Conservation (phyloP, 2,797 vertebrate genomes). For the Rhinogobio ventralis region DNA sequence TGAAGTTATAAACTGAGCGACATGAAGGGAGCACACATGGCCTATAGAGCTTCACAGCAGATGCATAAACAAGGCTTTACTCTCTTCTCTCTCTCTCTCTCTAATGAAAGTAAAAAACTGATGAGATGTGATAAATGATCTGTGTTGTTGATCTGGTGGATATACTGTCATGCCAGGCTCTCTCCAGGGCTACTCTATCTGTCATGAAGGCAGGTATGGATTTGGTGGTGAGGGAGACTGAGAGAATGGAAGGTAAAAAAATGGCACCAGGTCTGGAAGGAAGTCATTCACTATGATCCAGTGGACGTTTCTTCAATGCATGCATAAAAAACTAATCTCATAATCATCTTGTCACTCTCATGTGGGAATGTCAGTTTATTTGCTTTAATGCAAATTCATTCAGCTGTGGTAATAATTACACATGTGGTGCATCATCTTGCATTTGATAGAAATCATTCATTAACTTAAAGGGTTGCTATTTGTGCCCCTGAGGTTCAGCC, state of each 20-base stretch:
- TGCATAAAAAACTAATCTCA: background rate
- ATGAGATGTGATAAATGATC: conserved; percentile 30
- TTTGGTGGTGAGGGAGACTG: background rate
- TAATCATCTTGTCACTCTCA: conserved; percentile 6
- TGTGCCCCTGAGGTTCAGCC: conserved; percentile 4
- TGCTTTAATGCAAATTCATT: conserved; percentile 14
- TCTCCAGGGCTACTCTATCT: conserved; percentile 7
- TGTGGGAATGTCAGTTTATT: background rate
- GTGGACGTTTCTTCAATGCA: conserved; percentile 2
- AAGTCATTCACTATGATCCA: conserved; percentile 7
- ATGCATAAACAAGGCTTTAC: background rate
- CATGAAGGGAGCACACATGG: background rate
- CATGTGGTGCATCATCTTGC: background rate
- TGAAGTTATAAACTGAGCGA: background rate
- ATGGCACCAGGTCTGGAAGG: background rate
- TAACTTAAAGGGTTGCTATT: conserved; percentile 26
- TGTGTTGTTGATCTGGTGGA: conserved; percentile 17
- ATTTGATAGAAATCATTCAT: conserved; percentile 22
- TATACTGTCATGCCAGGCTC: conserved; percentile 20
- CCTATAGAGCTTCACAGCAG: background rate
- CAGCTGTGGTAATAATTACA: conserved; percentile 27
- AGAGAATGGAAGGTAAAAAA: background rate
- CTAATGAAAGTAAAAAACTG: conserved; percentile 4
- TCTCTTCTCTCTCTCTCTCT: background rate
- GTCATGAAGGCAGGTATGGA: conserved; percentile 29